A percentile compares a stretch with the other conserved stretches of the same genome.
Evolutionary conservation across 2,113 vertebrate genomes (phyloP).

Genomic region (Poeciliopsis turrubarensis): DNA sequence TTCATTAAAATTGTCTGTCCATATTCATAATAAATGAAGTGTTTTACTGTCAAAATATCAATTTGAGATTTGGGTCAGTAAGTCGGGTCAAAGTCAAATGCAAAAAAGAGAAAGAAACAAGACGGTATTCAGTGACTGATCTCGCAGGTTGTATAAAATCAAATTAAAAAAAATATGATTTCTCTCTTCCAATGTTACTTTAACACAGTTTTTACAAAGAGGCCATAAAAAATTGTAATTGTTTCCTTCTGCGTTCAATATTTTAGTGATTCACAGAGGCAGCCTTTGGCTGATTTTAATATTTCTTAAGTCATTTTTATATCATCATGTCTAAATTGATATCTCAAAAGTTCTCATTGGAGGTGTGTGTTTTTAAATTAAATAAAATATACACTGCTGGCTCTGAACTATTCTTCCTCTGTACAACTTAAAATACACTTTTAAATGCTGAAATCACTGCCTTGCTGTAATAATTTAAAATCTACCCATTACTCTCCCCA

Average conservation of each 20-base stretch:
- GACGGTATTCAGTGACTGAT: no score
- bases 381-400: not conserved
- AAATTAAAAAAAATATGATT: no score
- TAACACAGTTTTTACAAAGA: no score
- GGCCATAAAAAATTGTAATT: not conserved
- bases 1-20: not conserved
- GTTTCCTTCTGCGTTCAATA: not conserved
- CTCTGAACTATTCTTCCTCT: not conserved
- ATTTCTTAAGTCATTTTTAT: not conserved
- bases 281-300: not conserved
- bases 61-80: no score
- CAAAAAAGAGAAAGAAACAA: no score
- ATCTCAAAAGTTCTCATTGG: not conserved
- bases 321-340: no score
- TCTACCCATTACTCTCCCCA: constrained; percentile 10
- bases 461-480: not conserved
- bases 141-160: no score
- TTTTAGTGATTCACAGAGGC: no score
- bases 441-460: not conserved
- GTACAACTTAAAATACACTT: no score
- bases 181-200: no score
- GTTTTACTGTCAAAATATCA: no score
- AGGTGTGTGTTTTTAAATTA: not conserved
- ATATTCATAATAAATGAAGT: not conserved
- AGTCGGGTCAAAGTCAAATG: no score